Evolutionary conservation across 1,140 invertebrate genomes (phyloP), one percentile per base, ranked within the genome.

Genomic region (Lethrus apterus): DNA sequence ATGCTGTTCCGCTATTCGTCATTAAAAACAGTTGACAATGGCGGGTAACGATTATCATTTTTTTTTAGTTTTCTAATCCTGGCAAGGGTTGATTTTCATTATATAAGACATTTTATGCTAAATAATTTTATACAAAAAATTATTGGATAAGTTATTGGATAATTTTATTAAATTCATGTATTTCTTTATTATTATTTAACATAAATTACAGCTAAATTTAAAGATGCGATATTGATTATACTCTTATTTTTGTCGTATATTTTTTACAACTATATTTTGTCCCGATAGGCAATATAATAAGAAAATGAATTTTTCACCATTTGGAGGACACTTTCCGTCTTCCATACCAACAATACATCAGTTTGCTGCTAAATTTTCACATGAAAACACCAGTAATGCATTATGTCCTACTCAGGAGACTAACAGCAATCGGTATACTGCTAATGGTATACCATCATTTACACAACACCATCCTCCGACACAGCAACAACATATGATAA

Each of bases 301-400:
- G 10, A 57, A 31, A 34, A 80, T 80, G 78, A 80, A 79, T 71
- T 80, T 80, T 60, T 72, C 78, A 59, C 76, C 76, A 51, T 80
- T 79, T 59, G 77, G 75, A 60, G 72, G 76, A 52, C 77, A 78
- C 50, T 79, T 80, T 66, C 73, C 77, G 46, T 70, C 74, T 52
- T 70, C 75, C 26, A 76, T 79, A 60, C 76, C 77, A 33, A 73
- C 74, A 45, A 79, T 80, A 48, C 78, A 79, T 65, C 78, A 80
- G 57, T 79, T 79, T 55, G 70, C 76, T 2, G 69, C 68, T 13
- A 71, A 71, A 56, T 68, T 71, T 45, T 44, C 70, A 30, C 74
- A 76, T 55, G 70, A 76, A 52, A 70, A 70, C 47, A 63, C 66
- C 23, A 43, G 51, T n/a, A 55, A 43, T 9, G n/a, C 47, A 11